These are phyloP conservation scores for Melanchra persicariae DNA, from an alignment of 2,888 invertebrate species.

Conservation along the genomic window DNA sequence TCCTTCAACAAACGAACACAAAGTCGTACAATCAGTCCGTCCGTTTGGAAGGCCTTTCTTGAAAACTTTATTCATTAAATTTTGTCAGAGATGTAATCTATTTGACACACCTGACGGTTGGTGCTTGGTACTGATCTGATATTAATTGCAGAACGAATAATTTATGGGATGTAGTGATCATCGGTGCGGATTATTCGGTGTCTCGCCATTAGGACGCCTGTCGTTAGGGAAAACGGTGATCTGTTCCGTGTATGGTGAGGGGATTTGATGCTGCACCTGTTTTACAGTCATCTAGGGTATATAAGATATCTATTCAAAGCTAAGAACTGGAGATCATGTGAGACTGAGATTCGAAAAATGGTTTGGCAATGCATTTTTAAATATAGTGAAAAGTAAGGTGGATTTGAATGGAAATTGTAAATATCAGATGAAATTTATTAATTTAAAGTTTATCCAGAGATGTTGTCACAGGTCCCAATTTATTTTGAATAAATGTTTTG, in stretches of 20 bases:
- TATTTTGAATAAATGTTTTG: too few relatives aligned
- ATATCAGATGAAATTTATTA: too few relatives aligned
- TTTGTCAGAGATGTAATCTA: conserved; percentile 75
- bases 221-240: conserved; percentile 67
- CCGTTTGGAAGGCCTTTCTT: conserved; percentile 59
- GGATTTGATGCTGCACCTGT: conserved; percentile 33
- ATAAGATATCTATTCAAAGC: too few relatives aligned
- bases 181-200: conserved; percentile 82
- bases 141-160: conserved; percentile 81
- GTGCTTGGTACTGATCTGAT: conserved; percentile 69
- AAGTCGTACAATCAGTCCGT: conserved; percentile 37
- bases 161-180: conserved; percentile 82
- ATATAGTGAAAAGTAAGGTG: too few relatives aligned
- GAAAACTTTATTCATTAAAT: conserved; percentile 79
- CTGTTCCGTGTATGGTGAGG: conserved; percentile 30
- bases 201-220: conserved; percentile 78
- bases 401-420: too few relatives aligned
- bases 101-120: conserved; percentile 76
- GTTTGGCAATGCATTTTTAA: background rate
- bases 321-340: too few relatives aligned
- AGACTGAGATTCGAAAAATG: background rate
- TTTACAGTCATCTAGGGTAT: background rate
- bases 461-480: too few relatives aligned
- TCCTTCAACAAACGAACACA: conserved; percentile 11
- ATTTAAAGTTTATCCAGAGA: too few relatives aligned